A percentile compares a stretch with the other conserved stretches of the same genome.
Evolutionary conservation across 2,797 vertebrate species (phyloP).

Genomic region (Paedocypris micromegethes): DNA sequence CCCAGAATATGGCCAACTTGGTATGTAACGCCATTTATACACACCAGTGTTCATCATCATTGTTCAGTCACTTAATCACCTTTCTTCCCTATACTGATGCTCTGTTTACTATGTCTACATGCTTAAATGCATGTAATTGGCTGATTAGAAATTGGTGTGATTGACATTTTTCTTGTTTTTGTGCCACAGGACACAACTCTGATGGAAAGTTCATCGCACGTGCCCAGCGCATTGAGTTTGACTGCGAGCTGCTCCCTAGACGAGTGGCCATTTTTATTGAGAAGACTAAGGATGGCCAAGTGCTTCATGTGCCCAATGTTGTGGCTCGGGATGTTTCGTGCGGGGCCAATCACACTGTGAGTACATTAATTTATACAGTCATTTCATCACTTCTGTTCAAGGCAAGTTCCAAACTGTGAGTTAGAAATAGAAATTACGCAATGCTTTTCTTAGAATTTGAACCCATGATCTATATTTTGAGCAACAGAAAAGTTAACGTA

Average conservation of each 20-base stretch:
- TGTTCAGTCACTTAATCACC: no score
- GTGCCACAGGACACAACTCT: conserved; percentile 83
- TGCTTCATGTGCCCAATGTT: conserved; percentile 88
- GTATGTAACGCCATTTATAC: conserved; percentile 60
- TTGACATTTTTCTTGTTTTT: background rate
- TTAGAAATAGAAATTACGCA: no score
- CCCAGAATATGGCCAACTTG: conserved; percentile 92
- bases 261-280: conserved; percentile 93
- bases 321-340: conserved; percentile 90
- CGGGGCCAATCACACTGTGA: conserved; percentile 89
- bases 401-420: background rate
- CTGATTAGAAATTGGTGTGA: background rate
- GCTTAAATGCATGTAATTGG: background rate
- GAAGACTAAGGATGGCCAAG: conserved; percentile 93
- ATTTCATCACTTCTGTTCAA: no score
- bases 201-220: conserved; percentile 96
- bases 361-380: conserved; percentile 25
- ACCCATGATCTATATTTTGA: no score
- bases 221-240: conserved; percentile 91
- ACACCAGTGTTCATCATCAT: no score
- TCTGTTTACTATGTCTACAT: background rate
- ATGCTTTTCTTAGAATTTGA: no score
- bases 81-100: no score
- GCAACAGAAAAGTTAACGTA: no score
- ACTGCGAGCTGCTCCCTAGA: conserved; percentile 90